Evolutionary conservation across 1,140 invertebrate species (phyloP).

Genomic region (Cataglyphis hispanica): DNA sequence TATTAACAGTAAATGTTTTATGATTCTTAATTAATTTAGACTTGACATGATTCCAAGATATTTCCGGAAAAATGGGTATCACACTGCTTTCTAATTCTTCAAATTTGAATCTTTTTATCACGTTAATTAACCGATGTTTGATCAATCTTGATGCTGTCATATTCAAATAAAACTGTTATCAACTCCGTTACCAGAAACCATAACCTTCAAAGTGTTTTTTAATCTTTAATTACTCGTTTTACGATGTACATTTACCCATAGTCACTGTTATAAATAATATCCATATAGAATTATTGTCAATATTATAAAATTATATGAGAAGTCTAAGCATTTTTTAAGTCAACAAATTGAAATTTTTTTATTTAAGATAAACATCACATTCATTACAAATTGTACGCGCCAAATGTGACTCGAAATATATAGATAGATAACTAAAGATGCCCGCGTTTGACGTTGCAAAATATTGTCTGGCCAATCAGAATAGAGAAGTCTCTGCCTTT

Average conservation of each 20-base stretch:
- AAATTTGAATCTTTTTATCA: slow-evolving; percentile 81
- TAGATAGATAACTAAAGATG: no score
- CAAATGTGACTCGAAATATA: background rate
- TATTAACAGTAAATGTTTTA: slow-evolving; percentile 69
- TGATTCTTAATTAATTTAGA: slow-evolving; percentile 74
- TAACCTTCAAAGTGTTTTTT: slow-evolving; percentile 1
- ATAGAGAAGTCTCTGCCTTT: no score
- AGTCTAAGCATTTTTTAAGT: background rate
- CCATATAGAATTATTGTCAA: background rate
- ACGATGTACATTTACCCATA: slow-evolving; percentile 14
- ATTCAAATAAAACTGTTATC: slow-evolving; percentile 8
- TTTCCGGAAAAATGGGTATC: slow-evolving; percentile 79
- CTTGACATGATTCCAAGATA: slow-evolving; percentile 75
- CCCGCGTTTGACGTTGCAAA: no score
- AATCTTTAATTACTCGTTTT: background rate
- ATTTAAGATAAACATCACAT: background rate
- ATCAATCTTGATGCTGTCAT: background rate
- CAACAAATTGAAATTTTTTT: background rate
- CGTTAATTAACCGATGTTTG: slow-evolving; percentile 1
- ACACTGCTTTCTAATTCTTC: slow-evolving; percentile 79
- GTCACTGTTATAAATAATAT: background rate
- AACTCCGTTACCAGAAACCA: background rate
- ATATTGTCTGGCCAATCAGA: no score
- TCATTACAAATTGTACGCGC: background rate
- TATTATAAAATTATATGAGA: background rate